Evolutionary conservation across 2,113 vertebrate genomes (phyloP), one percentile per base, ranked within the genome.

Genomic region (Oenanthe melanoleuca): DNA sequence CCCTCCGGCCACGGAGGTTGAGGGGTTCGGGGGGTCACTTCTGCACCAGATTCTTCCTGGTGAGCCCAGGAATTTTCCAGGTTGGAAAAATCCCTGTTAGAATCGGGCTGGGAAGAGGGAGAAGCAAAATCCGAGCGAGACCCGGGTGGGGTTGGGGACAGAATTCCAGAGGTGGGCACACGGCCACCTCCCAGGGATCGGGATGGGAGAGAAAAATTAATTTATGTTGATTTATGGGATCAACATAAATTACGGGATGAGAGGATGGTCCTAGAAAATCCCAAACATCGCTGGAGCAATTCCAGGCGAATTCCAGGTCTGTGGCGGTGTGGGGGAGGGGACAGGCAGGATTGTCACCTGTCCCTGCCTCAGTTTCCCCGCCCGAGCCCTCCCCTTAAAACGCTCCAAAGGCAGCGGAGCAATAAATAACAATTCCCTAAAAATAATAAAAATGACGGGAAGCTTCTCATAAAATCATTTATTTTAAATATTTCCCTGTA

Each of bases 401-500:
- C 4, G 52, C 82, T 82, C n/a, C 52, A 14, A 60, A 26, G 0
- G 18, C 33, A 72, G 31, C 9, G 5, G 34, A 34, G 9, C 12
- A 7, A 64, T 55, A 69, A 67, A 73, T 23, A 25, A 29, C 0
- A 14, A 14, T 65, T 40, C 22, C n/a, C n/a, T 33, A 63, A 80
- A 93, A 79, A 70, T 8, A 23, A n/a, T 57, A 8, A 55, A 55
- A 71, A 65, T 9, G 44, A 57, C 25, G 1, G 1, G 13, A 60
- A 71, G 5, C 34, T 86, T 88, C 57, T 37, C 64, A 91, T 88
- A 92, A 96, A 96, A 91, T 56, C 63, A 29, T 92, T 95, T 92
- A 86, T 96, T 94, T 94, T 80, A 92, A 92, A 83, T 86, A 94
- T 69, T 91, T 95, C 92, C 94, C 92, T 89, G 89, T 59, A 52